These are phyloP conservation scores for Albula glossodonta DNA, from an alignment of 2,113 vertebrate genomes.

Conservation along the genomic window DNA sequence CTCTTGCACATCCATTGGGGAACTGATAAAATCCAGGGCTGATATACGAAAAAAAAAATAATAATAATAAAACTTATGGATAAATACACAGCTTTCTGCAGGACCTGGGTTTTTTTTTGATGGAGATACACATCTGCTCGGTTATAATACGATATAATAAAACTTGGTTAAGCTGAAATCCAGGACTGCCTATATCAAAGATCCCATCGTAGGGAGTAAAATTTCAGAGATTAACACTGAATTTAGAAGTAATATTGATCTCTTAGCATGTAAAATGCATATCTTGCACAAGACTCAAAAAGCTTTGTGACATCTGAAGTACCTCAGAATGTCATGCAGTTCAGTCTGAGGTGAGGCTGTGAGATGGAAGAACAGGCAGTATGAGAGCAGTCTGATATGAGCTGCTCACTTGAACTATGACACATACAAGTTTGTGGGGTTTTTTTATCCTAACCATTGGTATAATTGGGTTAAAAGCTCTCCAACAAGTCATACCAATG, in stretches of 20 bases:
- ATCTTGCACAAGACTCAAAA: not conserved
- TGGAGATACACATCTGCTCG: no score
- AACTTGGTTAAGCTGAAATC: not conserved
- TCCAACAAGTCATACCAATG: not conserved
- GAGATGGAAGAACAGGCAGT: not conserved
- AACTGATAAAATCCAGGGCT: no score
- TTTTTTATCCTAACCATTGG: no score
- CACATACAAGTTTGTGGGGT: no score
- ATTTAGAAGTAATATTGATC: not conserved
- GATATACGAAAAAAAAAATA: no score
- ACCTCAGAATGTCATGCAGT: not conserved
- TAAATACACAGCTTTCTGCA: no score
- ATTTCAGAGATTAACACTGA: not conserved
- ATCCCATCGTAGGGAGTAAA: not conserved
- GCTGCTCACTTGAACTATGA: no score
- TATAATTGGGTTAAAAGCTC: not conserved
- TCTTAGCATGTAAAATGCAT: not conserved
- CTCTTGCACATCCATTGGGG: no score
- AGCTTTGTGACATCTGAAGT: not conserved
- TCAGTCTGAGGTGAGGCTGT: not conserved
- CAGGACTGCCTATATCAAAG: not conserved
- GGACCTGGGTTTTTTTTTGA: no score
- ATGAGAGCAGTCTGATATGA: not conserved
- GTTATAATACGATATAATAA: no score
- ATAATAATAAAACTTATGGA: no score